A percentile compares a stretch with the other conserved stretches of the same genome.
phyloP scores from a whole-genome alignment of 2,797 vertebrate species.

The Sebastes steindachneri region DNA sequence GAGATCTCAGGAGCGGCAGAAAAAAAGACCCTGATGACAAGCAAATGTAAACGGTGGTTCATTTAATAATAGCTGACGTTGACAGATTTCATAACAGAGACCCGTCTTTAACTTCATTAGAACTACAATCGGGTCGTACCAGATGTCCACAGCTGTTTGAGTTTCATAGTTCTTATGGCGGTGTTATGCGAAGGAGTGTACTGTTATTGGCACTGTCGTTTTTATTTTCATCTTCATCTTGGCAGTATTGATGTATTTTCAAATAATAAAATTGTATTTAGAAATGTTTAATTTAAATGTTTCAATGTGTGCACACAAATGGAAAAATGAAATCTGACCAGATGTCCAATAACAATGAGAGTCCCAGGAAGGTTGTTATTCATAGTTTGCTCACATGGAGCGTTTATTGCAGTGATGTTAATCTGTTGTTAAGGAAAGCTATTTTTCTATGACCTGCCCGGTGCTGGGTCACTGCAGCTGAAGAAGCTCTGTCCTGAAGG shows the following conservation, averaged over 20 bases:
- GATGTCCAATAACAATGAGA: not conserved
- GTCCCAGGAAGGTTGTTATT: conserved; percentile 2
- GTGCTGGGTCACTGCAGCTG: conserved; percentile 34
- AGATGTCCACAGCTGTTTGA: not conserved
- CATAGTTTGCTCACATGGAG: not conserved
- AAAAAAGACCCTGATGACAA: too few relatives aligned
- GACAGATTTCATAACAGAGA: too few relatives aligned
- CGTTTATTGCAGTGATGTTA: not conserved
- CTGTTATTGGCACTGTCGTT: not conserved
- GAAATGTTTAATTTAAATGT: not conserved
- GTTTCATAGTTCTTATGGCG: not conserved
- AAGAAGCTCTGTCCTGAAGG: not conserved
- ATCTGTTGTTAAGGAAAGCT: not conserved
- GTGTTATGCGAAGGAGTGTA: not conserved
- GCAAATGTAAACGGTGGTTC: not conserved
- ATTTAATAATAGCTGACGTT: not conserved
- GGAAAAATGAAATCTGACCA: not conserved
- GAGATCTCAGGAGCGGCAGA: too few relatives aligned
- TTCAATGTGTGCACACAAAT: not conserved
- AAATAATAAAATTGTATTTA: not conserved
- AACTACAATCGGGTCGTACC: too few relatives aligned
- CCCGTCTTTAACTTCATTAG: too few relatives aligned
- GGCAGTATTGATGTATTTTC: not conserved
- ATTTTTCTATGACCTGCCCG: conserved; percentile 35
- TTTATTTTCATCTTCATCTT: not conserved